Percentiles rank a stretch among this genome's conserved stretches.
Evolutionary conservation across 2,113 vertebrate genomes (phyloP).

Genomic region (Plestiodon gilberti): DNA sequence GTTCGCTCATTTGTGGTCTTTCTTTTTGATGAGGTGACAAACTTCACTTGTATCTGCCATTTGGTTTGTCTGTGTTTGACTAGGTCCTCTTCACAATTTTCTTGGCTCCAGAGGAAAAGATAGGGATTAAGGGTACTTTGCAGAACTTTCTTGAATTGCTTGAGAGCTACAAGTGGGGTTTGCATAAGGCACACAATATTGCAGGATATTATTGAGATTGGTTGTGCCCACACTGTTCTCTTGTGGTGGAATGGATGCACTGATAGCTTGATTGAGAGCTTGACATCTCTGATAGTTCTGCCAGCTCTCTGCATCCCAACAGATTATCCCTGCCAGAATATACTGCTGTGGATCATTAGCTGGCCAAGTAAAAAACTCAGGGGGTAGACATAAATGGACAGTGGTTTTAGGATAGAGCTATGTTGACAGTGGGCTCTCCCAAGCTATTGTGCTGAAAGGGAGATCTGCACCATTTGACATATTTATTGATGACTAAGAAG

Average conservation of each 20-base stretch:
- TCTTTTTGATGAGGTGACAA: neutral
- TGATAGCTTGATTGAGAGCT: neutral
- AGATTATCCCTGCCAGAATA: conserved; percentile 56
- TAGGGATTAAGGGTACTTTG: no score
- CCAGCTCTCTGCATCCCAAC: conserved; percentile 47
- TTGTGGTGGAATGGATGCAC: neutral
- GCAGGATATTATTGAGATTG: neutral
- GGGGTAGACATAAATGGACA: neutral
- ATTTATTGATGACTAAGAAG: neutral
- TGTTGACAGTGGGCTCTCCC: neutral
- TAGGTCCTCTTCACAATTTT: no score
- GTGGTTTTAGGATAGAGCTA: neutral
- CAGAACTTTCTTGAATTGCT: neutral
- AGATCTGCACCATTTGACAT: neutral
- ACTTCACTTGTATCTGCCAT: neutral
- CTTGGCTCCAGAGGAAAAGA: no score
- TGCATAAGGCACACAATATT: accelerated
- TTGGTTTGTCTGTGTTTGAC: no score
- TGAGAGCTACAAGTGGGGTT: neutral
- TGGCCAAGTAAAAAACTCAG: neutral
- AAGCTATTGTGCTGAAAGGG: neutral
- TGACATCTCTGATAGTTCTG: conserved; percentile 22
- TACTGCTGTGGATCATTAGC: conserved; percentile 20
- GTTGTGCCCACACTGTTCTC: neutral
- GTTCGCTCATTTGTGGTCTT: neutral